Evolutionary conservation across 2,113 vertebrate species (phyloP).

Genomic region (Psittacula cyanocephala): DNA sequence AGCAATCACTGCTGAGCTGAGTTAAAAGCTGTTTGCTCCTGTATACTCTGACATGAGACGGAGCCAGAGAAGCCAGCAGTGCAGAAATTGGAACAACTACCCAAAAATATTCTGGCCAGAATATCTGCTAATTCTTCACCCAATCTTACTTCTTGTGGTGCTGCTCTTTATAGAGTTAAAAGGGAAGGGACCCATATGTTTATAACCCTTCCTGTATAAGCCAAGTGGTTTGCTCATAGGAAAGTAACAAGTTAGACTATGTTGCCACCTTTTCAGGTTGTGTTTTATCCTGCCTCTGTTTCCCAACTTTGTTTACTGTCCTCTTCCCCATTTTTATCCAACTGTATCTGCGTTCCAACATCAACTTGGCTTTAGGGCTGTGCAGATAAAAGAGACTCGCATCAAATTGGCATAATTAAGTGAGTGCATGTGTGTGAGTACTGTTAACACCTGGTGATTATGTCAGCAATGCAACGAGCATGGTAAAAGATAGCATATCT

Average conservation of each 20-base stretch:
- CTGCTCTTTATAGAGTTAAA: neutral
- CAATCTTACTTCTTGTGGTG: neutral
- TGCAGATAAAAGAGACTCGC: neutral
- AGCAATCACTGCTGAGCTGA: neutral
- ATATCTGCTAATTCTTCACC: neutral
- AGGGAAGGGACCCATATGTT: neutral
- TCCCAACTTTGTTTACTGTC: neutral
- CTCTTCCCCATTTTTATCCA: neutral
- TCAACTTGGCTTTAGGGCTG: neutral
- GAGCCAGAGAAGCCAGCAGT: neutral
- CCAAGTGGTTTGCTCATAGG: neutral
- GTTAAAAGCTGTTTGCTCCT: constrained; percentile 48
- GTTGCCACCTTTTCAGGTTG: neutral
- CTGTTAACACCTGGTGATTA: neutral
- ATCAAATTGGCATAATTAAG: neutral
- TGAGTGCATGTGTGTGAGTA: neutral
- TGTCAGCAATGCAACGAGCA: neutral
- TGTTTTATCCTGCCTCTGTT: neutral
- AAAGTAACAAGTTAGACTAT: neutral
- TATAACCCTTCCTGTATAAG: neutral
- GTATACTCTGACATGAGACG: neutral
- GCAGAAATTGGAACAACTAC: neutral
- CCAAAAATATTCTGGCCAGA: neutral
- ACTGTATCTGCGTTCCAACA: neutral
- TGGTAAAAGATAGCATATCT: neutral